Percentiles rank a stretch among this genome's conserved stretches.
These are phyloP conservation scores for Agrenia bidenticulata DNA, from an alignment of 2,888 invertebrate genomes.

Conservation along the genomic window DNA sequence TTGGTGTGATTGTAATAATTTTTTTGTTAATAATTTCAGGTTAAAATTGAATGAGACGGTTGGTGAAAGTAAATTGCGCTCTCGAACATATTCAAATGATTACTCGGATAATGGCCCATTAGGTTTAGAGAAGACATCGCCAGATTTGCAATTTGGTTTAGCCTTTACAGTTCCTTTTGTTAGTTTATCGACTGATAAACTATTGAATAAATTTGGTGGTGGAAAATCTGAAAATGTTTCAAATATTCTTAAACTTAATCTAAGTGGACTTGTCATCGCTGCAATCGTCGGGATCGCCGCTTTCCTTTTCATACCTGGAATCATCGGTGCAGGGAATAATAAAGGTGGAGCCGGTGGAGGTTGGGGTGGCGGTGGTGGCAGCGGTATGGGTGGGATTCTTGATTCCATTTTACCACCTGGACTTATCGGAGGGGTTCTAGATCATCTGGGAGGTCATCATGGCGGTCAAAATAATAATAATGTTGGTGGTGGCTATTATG, in stretches of 20 bases:
- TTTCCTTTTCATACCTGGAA: slow-evolving; percentile 10
- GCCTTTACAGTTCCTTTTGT: slow-evolving; percentile 50
- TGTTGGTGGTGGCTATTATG: slow-evolving; percentile 11
- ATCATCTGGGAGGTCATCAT: background rate
- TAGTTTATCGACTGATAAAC: slow-evolving; percentile 44
- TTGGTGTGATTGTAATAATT: no score
- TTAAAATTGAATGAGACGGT: no score
- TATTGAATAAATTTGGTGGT: slow-evolving; percentile 33
- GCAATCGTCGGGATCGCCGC: slow-evolving; percentile 41
- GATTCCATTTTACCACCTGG: slow-evolving; percentile 13
- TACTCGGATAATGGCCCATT: slow-evolving; percentile 9
- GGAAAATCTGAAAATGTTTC: slow-evolving; percentile 20
- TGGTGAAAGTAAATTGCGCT: no score
- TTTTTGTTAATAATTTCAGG: no score
- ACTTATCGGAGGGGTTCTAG: background rate
- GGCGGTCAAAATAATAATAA: background rate
- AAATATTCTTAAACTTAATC: slow-evolving; percentile 46
- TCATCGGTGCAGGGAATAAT: background rate
- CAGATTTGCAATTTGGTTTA: slow-evolving; percentile 49
- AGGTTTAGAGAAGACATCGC: slow-evolving; percentile 48
- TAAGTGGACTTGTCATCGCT: slow-evolving; percentile 44
- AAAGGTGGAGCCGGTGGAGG: background rate
- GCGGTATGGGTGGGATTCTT: background rate
- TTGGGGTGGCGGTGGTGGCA: background rate
- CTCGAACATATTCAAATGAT: no score